Conservation (phyloP, 2,888 invertebrate genomes). For the Drosophila aldrichi region DNA sequence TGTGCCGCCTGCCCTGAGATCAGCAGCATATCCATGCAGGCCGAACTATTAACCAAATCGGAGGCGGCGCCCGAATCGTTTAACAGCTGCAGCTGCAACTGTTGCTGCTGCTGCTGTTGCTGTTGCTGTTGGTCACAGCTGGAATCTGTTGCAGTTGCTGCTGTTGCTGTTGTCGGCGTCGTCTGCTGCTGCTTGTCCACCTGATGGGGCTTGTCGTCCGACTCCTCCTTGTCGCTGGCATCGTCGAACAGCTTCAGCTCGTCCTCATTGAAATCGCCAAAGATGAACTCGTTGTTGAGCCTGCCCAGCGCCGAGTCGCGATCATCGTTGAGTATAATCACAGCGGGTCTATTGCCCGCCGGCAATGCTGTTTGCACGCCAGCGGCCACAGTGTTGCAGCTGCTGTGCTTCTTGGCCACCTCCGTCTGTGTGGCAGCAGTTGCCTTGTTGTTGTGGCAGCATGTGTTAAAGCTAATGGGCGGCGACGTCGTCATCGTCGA, state of each 20-base stretch:
- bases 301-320: conserved; percentile 77
- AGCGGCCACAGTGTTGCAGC: conserved; percentile 26
- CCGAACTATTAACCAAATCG: conserved; percentile 71
- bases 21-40: conserved; percentile 72
- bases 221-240: conserved; percentile 39
- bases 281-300: conserved; percentile 90
- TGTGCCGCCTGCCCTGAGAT: conserved; percentile 71
- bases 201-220: not conserved
- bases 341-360: conserved; percentile 87
- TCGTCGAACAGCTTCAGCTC: conserved; percentile 83
- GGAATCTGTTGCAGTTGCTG: conserved; percentile 21
- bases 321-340: conserved; percentile 89
- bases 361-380: conserved; percentile 29
- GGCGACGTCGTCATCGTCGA: not conserved
- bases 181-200: conserved; percentile 23
- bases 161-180: conserved; percentile 20
- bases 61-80: conserved; percentile 81
- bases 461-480: conserved; percentile 29
- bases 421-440: conserved; percentile 70
- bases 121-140: conserved; percentile 37
- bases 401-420: conserved; percentile 48
- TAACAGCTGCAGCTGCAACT: conserved; percentile 37
- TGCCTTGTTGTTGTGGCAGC: conserved; percentile 40
- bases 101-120: conserved; percentile 39
- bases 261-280: conserved; percentile 86